phyloP scores from a whole-genome alignment of 2,888 invertebrate genomes.

The Protonemura montana region DNA sequence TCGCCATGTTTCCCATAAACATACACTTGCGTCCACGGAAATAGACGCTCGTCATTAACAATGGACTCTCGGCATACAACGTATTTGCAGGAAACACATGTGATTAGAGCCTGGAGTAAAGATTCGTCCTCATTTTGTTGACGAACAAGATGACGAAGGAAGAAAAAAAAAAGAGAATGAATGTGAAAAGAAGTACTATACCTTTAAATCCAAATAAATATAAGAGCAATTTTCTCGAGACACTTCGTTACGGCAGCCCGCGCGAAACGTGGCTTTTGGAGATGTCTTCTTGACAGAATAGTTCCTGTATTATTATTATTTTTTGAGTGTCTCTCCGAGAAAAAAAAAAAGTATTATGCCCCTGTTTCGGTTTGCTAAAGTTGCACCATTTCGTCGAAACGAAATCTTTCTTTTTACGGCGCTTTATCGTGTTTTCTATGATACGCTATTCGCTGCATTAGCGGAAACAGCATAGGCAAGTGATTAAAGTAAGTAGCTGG shows the following conservation, averaged over 20 bases:
- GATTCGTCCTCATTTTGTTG: background rate
- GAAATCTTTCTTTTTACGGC: background rate
- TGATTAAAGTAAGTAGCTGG: constrained; percentile 42
- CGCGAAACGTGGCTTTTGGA: background rate
- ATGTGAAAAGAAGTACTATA: background rate
- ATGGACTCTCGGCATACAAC: background rate
- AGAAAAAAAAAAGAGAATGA: background rate
- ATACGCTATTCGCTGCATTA: constrained; percentile 19
- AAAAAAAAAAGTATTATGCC: background rate
- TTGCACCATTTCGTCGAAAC: background rate
- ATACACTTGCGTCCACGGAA: constrained; percentile 4
- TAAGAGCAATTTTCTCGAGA: background rate
- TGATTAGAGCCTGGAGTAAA: background rate
- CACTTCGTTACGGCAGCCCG: background rate
- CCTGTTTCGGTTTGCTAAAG: background rate
- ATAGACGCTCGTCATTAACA: background rate
- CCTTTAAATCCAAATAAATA: background rate
- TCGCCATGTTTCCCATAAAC: background rate
- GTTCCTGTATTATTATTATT: background rate
- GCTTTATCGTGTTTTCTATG: constrained; percentile 26
- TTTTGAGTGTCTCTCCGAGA: constrained; percentile 1
- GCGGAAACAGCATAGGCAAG: constrained; percentile 32
- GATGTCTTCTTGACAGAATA: constrained; percentile 3
- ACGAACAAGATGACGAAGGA: background rate
- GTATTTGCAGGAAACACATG: background rate